phyloP scores from a whole-genome alignment of 2,797 vertebrate genomes.

The Crotalus adamanteus region DNA sequence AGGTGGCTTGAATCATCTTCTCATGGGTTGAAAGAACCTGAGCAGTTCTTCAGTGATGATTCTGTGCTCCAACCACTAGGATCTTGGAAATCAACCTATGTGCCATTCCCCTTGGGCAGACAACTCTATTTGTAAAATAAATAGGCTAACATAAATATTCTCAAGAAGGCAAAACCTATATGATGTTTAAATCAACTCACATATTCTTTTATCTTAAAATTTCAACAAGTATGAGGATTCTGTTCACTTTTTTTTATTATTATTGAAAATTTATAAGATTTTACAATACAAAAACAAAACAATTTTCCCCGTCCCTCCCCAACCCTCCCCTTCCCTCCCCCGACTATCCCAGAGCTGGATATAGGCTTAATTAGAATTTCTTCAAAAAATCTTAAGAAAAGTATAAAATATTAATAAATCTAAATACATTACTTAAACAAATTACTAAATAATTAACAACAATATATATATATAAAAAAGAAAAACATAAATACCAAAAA shows the following conservation, averaged over 20 bases:
- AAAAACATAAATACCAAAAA: too few species aligned
- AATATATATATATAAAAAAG: too few species aligned
- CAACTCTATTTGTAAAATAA: not conserved
- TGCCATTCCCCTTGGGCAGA: not conserved
- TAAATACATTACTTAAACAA: too few species aligned
- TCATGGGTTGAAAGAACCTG: not conserved
- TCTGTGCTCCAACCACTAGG: not conserved
- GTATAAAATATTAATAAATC: too few species aligned
- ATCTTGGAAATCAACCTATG: not conserved
- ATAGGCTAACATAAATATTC: not conserved
- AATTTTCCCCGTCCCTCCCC: too few species aligned
- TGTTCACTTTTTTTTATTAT: not conserved
- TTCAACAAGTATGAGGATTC: not conserved
- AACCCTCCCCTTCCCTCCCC: too few species aligned
- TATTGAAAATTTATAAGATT: too few species aligned
- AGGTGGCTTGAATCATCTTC: not conserved
- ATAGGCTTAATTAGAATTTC: too few species aligned
- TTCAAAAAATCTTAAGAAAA: too few species aligned
- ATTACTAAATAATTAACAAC: too few species aligned
- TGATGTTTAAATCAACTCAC: not conserved
- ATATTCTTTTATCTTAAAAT: not conserved
- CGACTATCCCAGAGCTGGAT: too few species aligned
- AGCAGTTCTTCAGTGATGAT: not conserved
- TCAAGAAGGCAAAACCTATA: not conserved
- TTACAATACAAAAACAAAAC: too few species aligned